Conservation (phyloP, 2,113 vertebrate species). For the Rostratula benghalensis region DNA sequence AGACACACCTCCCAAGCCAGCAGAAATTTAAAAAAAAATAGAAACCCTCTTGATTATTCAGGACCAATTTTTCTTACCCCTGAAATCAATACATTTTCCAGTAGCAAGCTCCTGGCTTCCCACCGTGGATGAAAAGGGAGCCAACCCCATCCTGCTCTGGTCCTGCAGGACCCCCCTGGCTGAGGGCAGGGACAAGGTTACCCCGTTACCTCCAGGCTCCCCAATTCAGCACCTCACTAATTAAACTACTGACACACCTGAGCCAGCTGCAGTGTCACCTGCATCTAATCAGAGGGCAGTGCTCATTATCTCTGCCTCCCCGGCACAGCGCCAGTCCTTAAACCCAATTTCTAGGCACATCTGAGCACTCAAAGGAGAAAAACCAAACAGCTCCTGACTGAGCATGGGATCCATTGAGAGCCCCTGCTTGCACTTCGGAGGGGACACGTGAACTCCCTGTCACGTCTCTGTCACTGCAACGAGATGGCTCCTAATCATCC, state of each 20-base stretch:
- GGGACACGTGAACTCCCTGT: neutral
- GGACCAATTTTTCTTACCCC: neutral
- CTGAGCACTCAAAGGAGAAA: neutral
- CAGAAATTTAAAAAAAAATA: neutral
- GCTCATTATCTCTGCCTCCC: neutral
- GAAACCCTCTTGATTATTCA: neutral
- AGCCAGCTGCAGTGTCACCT: neutral
- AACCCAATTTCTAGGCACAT: neutral
- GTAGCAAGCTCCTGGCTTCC: neutral
- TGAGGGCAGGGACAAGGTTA: neutral
- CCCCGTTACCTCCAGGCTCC: neutral
- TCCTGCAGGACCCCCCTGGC: neutral
- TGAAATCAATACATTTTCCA: neutral
- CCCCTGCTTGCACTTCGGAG: neutral
- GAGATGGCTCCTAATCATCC: neutral
- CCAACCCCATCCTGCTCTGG: neutral
- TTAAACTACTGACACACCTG: neutral
- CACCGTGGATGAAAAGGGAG: neutral
- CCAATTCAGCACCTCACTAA: neutral
- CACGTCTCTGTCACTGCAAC: neutral
- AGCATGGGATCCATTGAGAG: neutral
- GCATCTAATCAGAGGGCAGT: neutral
- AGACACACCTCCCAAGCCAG: accelerated
- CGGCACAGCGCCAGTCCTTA: neutral
- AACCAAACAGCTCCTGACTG: neutral